Evolutionary conservation across 2,113 vertebrate species (phyloP).

Genomic region (Seriola quinqueradiata): DNA sequence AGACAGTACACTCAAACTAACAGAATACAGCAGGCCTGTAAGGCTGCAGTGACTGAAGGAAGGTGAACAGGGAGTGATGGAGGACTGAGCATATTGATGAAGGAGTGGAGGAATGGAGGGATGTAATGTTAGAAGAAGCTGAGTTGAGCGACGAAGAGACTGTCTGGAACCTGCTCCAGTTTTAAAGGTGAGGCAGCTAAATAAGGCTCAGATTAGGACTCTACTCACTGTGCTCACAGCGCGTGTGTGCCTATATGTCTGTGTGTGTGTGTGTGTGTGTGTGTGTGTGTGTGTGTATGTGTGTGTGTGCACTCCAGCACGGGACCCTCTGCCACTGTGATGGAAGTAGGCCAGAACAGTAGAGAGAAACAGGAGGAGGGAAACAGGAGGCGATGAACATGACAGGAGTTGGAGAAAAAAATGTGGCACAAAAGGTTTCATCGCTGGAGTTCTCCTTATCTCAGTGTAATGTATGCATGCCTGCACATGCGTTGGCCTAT

Average conservation of each 20-base stretch:
- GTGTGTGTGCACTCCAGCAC: constrained; percentile 9
- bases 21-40: constrained; percentile 13
- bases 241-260: not conserved
- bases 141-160: constrained; percentile 37
- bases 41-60: constrained; percentile 35
- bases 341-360: constrained; percentile 74
- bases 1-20: not conserved
- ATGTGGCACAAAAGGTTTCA: constrained; percentile 17
- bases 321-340: constrained; percentile 57
- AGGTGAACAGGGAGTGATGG: constrained; percentile 31
- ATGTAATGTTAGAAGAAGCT: constrained; percentile 40
- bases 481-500: not conserved
- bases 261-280: constrained; percentile 16
- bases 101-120: constrained; percentile 24
- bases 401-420: constrained; percentile 28
- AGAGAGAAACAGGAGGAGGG: constrained; percentile 33
- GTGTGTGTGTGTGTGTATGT: constrained; percentile 21
- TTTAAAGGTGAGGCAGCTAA: constrained; percentile 80
- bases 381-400: constrained; percentile 26
- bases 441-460: constrained; percentile 17
- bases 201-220: constrained; percentile 74
- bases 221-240: constrained; percentile 12
- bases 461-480: not conserved
- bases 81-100: constrained; percentile 16
- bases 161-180: constrained; percentile 72